Base-by-base conservation (phyloP, 2,888 invertebrate genomes). In the Trichogramma dendrolimi region DNA sequence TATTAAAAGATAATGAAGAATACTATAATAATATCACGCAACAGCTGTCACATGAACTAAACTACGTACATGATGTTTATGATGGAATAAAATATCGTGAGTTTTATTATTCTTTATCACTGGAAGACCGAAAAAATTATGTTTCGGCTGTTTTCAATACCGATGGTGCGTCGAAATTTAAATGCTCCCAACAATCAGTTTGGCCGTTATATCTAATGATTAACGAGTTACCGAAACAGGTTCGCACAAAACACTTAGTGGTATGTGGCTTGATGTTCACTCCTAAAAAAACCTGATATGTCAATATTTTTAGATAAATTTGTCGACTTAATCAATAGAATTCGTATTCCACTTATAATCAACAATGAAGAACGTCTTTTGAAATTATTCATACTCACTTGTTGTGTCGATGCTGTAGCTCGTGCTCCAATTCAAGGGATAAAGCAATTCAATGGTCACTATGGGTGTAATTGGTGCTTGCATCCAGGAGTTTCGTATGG, bases 181-280 rank as follows among this genome's bases (percentile, higher is more conserved):
- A 55, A 14, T 50, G 55, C 6, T 60, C 51, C 0, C 6, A 49
- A 27, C 52, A 56, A 27, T 61, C 56, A 6, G 56, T 56, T 46
- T 61, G 56, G 61, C 61, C 61, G 5, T 4, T 61, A 5, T 61
- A 50, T 11, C 10, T 56, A 6, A 55, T 61, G 61, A 7, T 61
- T 5, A 61, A 61, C 14, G 56, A 61, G 50, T 11, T 61, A 43
- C 55, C 46, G 10, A 40, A 50, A 27, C 10, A 51, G 8, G 11
- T 49, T 0, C 10, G 56, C 55, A 61, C 27, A 4, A 46, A 7
- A 4, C 47, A 60, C 41, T 49, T 60, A 10, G 11, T 60, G 6
- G n/a, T 38, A 7, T 47, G 47, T 48, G 54, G 53, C 40, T 54
- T 60, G n/a, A n/a, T 6, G 60, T 60, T 60, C 10, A 54, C 4